Percentiles rank a stretch among this genome's conserved stretches.
phyloP scores from a whole-genome alignment of 1,140 invertebrate species.

The Neelides sp. region DNA sequence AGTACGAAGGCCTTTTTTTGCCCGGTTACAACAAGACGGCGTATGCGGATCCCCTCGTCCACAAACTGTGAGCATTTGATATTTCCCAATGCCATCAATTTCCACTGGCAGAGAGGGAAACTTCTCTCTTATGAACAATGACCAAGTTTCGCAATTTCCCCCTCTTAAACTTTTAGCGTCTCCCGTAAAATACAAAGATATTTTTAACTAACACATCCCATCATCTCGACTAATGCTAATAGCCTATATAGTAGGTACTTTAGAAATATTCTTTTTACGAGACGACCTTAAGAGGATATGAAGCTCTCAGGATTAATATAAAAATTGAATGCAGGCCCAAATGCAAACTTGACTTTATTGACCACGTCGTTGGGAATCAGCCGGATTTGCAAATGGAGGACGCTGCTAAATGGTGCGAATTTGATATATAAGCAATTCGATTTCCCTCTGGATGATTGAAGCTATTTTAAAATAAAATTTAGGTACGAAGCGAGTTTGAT shows the following conservation, averaged over 20 bases:
- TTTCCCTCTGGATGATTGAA: background rate
- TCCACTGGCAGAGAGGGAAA: no score
- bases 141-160: no score
- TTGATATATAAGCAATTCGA: background rate
- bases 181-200: no score
- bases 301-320: no score
- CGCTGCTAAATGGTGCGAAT: conserved; percentile 62
- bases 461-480: conserved; percentile 8
- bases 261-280: no score
- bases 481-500: conserved; percentile 82
- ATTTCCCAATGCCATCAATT: background rate
- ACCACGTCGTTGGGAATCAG: conserved; percentile 96
- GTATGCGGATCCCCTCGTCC: conserved; percentile 46
- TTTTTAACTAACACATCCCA: no score
- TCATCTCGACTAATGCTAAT: no score
- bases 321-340: conserved; percentile 50
- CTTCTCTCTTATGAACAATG: no score
- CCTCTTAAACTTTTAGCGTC: no score
- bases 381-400: conserved; percentile 80
- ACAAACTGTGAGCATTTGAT: conserved; percentile 50
- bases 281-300: no score
- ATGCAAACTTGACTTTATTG: conserved; percentile 73
- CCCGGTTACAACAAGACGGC: conserved; percentile 59
- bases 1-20: conserved; percentile 77
- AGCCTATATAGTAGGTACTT: no score